phyloP scores from a whole-genome alignment of 2,888 invertebrate genomes.

The Monoplex corrugatus region DNA sequence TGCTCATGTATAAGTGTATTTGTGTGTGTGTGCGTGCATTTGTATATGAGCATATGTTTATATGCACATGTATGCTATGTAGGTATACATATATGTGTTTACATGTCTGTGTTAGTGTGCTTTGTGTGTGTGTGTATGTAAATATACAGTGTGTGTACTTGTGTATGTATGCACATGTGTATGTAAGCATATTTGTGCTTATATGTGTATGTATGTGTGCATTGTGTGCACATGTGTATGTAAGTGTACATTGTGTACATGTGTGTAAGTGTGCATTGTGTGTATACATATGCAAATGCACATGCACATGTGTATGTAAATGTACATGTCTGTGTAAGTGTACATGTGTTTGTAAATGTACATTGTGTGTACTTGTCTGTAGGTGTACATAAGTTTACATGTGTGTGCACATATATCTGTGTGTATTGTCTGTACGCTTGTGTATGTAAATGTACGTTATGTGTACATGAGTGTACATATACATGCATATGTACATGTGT shows the following conservation, averaged over 20 bases:
- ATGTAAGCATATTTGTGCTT: neutral
- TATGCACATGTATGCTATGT: neutral
- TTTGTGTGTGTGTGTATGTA: neutral
- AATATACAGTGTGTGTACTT: neutral
- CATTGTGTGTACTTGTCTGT: too few species aligned
- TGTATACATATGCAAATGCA: neutral
- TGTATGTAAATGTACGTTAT: too few species aligned
- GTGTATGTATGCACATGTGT: neutral
- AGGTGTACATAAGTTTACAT: too few species aligned
- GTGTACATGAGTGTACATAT: too few species aligned
- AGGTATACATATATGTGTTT: neutral
- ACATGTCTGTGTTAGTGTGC: neutral
- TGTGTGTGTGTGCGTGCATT: neutral
- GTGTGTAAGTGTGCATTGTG: neutral
- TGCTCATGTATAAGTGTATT: neutral
- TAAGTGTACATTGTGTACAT: neutral
- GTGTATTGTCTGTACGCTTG: too few species aligned
- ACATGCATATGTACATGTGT: too few species aligned
- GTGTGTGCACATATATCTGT: neutral
- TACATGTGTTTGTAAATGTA: neutral
- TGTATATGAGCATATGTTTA: neutral
- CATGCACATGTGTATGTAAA: neutral
- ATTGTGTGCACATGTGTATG: neutral
- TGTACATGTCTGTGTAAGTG: conserved; percentile 16
- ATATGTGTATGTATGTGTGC: neutral